A percentile compares a stretch with the other conserved stretches of the same genome.
phyloP scores from a whole-genome alignment of 2,113 vertebrate genomes.

The Eulemur rufifrons region DNA sequence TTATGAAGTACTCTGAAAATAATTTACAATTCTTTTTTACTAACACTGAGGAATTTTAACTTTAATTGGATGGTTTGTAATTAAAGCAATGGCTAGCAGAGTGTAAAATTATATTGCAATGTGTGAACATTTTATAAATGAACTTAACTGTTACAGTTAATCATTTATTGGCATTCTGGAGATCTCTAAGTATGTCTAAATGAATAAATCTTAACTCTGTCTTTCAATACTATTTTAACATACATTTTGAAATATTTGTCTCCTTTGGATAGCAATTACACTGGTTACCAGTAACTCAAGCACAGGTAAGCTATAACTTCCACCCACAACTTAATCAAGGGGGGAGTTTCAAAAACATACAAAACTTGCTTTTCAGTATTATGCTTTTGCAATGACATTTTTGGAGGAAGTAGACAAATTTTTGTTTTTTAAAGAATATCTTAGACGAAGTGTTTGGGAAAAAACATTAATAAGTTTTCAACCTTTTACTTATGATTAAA shows the following conservation, averaged over 20 bases:
- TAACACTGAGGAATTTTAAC: background rate
- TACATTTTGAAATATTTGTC: constrained; percentile 6
- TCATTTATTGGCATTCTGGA: background rate
- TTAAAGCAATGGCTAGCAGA: background rate
- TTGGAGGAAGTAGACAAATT: background rate
- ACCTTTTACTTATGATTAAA: background rate
- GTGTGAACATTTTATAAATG: background rate
- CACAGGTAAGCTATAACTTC: constrained; percentile 37
- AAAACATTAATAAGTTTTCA: background rate
- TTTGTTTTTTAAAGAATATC: background rate
- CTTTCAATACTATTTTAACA: background rate
- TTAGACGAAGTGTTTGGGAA: background rate
- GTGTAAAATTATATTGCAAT: background rate
- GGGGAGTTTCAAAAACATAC: background rate
- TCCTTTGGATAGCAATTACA: constrained; percentile 35
- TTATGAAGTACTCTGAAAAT: background rate
- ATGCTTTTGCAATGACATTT: background rate
- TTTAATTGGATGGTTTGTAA: background rate
- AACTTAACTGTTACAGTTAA: background rate
- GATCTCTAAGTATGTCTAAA: background rate
- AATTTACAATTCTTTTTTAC: background rate
- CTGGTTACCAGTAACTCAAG: background rate
- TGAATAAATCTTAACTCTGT: background rate
- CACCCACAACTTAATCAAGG: background rate
- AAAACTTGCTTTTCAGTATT: background rate